phyloP scores from a whole-genome alignment of 2,113 vertebrate species.

The Calyptommatus sinebrachiatus region DNA sequence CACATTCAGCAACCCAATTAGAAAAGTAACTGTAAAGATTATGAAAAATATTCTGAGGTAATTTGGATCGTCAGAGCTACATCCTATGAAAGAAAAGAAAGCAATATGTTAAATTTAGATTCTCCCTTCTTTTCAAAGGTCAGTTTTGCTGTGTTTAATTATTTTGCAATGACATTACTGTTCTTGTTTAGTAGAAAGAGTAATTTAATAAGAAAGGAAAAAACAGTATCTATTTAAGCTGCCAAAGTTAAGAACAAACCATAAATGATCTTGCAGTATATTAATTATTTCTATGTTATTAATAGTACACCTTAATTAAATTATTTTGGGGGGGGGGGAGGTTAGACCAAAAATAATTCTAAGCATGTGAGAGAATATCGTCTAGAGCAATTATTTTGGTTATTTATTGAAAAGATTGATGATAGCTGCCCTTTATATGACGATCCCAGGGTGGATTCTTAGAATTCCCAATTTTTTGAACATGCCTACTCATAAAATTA shows the following conservation, averaged over 20 bases:
- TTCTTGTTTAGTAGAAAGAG: not conserved
- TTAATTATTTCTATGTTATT: no score
- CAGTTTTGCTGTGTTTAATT: not conserved
- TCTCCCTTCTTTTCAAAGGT: not conserved
- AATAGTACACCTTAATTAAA: no score
- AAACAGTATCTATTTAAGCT: not conserved
- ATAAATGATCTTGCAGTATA: not conserved
- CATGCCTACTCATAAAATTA: no score
- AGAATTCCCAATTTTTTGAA: no score
- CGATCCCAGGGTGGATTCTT: no score
- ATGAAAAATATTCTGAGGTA: constrained; percentile 89
- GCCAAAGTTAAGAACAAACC: not conserved
- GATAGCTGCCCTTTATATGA: no score
- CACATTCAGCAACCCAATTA: constrained; percentile 87
- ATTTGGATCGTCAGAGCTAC: constrained; percentile 76
- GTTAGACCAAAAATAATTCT: no score
- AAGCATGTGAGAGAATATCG: no score
- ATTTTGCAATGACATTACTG: not conserved
- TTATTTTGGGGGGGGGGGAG: no score
- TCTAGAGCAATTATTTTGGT: no score
- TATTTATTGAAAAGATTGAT: no score
- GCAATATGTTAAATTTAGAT: constrained; percentile 26
- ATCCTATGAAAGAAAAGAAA: constrained; percentile 77
- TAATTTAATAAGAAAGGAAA: not conserved
- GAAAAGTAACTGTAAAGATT: constrained; percentile 88